Base-by-base conservation (phyloP, 2,888 invertebrate species). In the Cephus runcator region DNA sequence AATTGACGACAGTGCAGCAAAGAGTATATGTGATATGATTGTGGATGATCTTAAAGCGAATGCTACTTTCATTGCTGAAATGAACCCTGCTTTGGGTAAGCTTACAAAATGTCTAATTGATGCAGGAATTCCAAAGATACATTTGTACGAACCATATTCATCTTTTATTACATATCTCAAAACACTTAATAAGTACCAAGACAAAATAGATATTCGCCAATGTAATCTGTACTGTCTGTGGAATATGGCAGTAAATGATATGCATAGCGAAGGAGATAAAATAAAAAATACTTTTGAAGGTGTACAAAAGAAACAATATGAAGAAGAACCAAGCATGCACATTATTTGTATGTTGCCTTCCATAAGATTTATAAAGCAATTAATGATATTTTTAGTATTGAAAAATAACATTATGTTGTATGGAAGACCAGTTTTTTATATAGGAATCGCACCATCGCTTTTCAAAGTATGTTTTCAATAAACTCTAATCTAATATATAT, bases 61-160 rank as follows among this genome's bases (percentile, higher is more conserved):
- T n/a, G 85, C 88, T 23, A 79, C 79, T 74, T 91, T 93, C 3
- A 87, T 95, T 30, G 90, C 95, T n/a, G 96, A 96, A 92, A 92
- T 95, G 0, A 95, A 95, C 91, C 95, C 96, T 1, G 96, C 96
- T 0, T 91, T 94, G 71, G 95, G 96, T 0, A 89, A 94, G 33
- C 89, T 96, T 75, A 94, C 95, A 2, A 89, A 92, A 82, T 92
- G 94, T 83, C 87, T 96, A 56, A 89, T 96, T 6, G 87, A 93
- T 11, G 82, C 82, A 83, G 92, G 92, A 31, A 90, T 93, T 35
- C 91, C 92, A 12, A 89, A 92, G 73, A 91, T 96, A 23, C 91
- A 94, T 79, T 86, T 95, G 79, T 94, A 94, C 87, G 96, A 96
- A 91, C 86, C 90, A 11, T 92, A 93, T 77, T 87, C 88, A 33